Base-by-base conservation (phyloP, 1,140 invertebrate species). In the Drosophila nikananu region DNA sequence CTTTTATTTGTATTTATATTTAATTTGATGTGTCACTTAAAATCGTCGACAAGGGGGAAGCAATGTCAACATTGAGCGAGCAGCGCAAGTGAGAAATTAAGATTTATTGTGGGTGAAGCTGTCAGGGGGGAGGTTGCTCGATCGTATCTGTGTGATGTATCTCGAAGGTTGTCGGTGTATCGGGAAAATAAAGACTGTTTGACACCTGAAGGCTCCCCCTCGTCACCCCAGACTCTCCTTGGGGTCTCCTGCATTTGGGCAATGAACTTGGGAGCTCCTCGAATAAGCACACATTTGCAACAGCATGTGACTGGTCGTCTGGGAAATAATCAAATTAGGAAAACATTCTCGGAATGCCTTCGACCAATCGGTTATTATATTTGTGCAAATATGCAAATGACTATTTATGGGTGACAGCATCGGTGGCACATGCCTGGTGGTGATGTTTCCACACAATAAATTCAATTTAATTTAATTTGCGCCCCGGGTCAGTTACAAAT, bases 21-120 rank as follows among this genome's bases (percentile, higher is more conserved):
- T 87, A 83, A 87, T 87, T 83, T 87, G 83, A 87, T 89, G 83
- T 87, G 83, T 87, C 83, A 87, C 79, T 83, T 86, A 72, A 81
- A 74, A 44, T 86, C 68, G 82, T 63, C 70, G 80, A 68, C 77
- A 64, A 55, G 66, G 49, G 75, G 39, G 42, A 52, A 17, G 44
- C 44, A 44, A 67, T 64, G 61, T 51, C 58, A 72, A 79, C 71
- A 55, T 39, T 51, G 59, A 57, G 27, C 51, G 32, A 51, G 51
- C 15, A 39, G 21, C 48, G 23, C 54, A 46, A 70, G 52, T 49
- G 54, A 79, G 41, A 83, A 86, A 83, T 80, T 77, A 87, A 87
- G 84, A 87, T 87, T 87, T 89, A 87, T 89, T 87, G 80, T 80
- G 84, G 83, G 80, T 83, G 83, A 42, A 42, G 12, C 70, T 51